Percentiles rank a stretch among this genome's conserved stretches.
Conservation (phyloP, 2,797 vertebrate genomes). For the Semaprochilodus insignis region DNA sequence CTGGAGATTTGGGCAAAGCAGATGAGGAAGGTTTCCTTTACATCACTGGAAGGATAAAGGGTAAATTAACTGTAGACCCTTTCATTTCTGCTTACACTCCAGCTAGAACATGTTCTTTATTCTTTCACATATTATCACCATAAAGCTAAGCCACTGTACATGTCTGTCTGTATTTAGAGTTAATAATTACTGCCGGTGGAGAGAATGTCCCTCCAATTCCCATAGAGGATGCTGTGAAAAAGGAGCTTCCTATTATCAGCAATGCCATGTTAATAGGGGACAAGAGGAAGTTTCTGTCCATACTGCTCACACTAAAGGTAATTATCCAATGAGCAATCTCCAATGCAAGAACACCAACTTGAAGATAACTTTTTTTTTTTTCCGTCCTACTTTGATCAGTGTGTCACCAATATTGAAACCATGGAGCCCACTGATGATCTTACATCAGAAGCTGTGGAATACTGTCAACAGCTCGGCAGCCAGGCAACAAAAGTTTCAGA, state of each 20-base stretch:
- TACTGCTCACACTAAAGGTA: constrained; percentile 89
- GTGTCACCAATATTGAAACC: constrained; percentile 79
- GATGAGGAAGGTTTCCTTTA: constrained; percentile 87
- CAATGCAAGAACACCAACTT: background rate
- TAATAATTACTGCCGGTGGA: constrained; percentile 88
- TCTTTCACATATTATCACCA: background rate
- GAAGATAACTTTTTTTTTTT: background rate
- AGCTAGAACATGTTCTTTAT: background rate
- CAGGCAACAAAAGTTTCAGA: constrained; percentile 81
- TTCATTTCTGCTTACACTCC: background rate
- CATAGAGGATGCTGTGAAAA: constrained; percentile 87
- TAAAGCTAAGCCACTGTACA: background rate
- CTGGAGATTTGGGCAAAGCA: constrained; percentile 84
- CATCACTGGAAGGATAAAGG: constrained; percentile 89
- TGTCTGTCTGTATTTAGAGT: constrained; percentile 71
- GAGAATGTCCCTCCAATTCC: constrained; percentile 86
- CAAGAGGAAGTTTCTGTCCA: constrained; percentile 86
- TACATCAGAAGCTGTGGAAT: constrained; percentile 80
- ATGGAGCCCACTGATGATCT: constrained; percentile 84
- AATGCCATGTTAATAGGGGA: constrained; percentile 87
- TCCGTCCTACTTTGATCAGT: constrained; percentile 67
- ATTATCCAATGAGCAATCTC: background rate
- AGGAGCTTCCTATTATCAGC: constrained; percentile 83
- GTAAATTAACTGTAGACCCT: constrained; percentile 61
- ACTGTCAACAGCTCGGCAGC: constrained; percentile 84